Conservation (phyloP, 2,888 invertebrate species). For the Agrotis puta region DNA sequence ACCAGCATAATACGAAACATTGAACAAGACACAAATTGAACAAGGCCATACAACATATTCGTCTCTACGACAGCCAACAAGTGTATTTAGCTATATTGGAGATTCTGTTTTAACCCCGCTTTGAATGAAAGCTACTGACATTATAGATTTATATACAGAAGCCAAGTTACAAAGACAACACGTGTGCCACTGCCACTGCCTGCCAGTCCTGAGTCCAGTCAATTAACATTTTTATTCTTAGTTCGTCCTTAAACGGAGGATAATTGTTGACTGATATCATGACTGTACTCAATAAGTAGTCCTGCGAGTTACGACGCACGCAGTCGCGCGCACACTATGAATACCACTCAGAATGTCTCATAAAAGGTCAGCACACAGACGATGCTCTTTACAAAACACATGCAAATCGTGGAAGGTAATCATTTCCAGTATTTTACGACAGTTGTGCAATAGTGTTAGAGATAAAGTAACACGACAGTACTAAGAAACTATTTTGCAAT, state of each 20-base stretch:
- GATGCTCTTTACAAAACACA: slow-evolving; percentile 20
- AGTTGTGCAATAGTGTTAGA: slow-evolving; percentile 9
- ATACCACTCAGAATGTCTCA: slow-evolving; percentile 13
- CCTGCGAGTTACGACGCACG: slow-evolving; percentile 6
- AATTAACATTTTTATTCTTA: slow-evolving; percentile 41
- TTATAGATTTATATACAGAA: neutral
- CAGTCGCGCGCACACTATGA: slow-evolving; percentile 4
- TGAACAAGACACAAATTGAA: neutral
- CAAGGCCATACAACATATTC: neutral
- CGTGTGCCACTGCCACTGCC: slow-evolving; percentile 1
- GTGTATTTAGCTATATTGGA: neutral
- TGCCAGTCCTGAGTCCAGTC: neutral
- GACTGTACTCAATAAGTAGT: slow-evolving; percentile 17
- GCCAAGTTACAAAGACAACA: neutral
- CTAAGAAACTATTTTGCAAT: slow-evolving; percentile 13
- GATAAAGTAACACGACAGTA: neutral
- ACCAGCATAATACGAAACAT: neutral
- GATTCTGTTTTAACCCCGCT: neutral
- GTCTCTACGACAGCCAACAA: too few species aligned
- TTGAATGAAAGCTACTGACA: neutral
- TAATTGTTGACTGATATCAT: slow-evolving; percentile 36
- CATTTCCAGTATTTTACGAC: slow-evolving; percentile 17
- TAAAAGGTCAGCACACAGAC: slow-evolving; percentile 29
- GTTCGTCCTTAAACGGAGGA: slow-evolving; percentile 27
- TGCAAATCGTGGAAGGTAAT: slow-evolving; percentile 11